Base-by-base conservation (phyloP, 2,888 invertebrate genomes). In the Drosophila neutralis region DNA sequence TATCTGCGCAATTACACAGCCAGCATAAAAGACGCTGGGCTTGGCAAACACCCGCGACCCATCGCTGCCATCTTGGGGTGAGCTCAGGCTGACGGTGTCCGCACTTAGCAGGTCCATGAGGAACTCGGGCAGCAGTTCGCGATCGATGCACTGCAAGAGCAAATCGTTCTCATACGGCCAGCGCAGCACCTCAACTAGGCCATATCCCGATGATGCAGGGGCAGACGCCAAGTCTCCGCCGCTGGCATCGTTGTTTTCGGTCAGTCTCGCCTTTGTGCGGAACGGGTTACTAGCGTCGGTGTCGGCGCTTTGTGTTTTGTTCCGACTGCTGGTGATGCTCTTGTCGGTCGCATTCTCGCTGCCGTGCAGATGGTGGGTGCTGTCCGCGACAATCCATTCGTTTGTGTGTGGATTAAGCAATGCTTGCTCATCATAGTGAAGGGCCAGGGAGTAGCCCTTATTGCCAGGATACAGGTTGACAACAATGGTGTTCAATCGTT, bases 101-200 rank as follows among this genome's bases (percentile, higher is more conserved):
- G 96, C 94, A 92, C 97, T 97, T 73, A 98, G 93, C 80, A 98
- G 94, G 92, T 98, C 97, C 74, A 97, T 94, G 68, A 98, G 94
- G 91, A 97, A 95, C 73, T 97, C 96, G 58, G 98, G 98, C 91
- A 98, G 94, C 94, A 98, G 96, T 93, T 98, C 98, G 93, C 96
- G 97, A 93, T 98, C 97, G 89, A 98, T 96, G 92, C 97, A 97
- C 91, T 96, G 96, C 82, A 98, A 94, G 76, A 98, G 93, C 91
- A 97, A 96, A 91, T 98, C 97, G 93, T 97, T 97, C 93, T 98
- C 97, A 92, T 98, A 98, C 88, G 97, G 97, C 96, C 96, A 96
- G 91, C 95, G 94, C 89, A 95, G 95, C 76, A 96, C 96, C 94
- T 97, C 96, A 92, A 96, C 94, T 91, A 96, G 94, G 79, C 95